Base-by-base conservation (phyloP, 2,113 vertebrate genomes). In the Butorides virescens region DNA sequence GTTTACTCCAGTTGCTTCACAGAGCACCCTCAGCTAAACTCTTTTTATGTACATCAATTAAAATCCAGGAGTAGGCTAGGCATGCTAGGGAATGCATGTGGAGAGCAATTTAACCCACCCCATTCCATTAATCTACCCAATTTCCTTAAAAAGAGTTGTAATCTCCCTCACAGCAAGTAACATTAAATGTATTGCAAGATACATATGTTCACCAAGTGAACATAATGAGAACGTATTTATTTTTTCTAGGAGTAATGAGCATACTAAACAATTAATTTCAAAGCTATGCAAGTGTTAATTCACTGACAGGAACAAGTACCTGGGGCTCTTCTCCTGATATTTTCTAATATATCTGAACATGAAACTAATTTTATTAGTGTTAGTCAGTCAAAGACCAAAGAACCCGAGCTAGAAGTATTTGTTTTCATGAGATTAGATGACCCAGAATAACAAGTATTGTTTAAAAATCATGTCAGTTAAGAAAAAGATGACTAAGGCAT, bases 91-190 rank as follows among this genome's bases (percentile, higher is more conserved):
- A 92, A 91, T 63, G 66, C 94, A 95, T 62, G 81, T 8, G 47
- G 78, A 93, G 92, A 95, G 61, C 86, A 95, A 95, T 91, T 95
- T 88, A 96, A 96, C 82, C 91, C 52, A 90, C 83, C 80, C 74
- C 58, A 92, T 95, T 87, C 94, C 89, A 96, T 95, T 97, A 95
- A 97, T 96, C 87, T 95, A 93, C 68, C 85, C 96, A 95, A 94
- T 94, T 94, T 95, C 61, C 86, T 94, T 84, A 74, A 93, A 90
- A 96, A 93, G 56, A 90, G 71, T 86, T 93, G 79, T 58, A 95
- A 95, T 96, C 88, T 95, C 87, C 52, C 84, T 97, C 95, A 92
- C 93, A 96, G 95, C 91, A 97, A 93, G 95, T 78, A 93, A 79
- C 47, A 53, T 90, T 90, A 88, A 88, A 88, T 39, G 76, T 78